Evolutionary conservation across 2,113 vertebrate species (phyloP).

Genomic region (Oreotragus oreotragus): DNA sequence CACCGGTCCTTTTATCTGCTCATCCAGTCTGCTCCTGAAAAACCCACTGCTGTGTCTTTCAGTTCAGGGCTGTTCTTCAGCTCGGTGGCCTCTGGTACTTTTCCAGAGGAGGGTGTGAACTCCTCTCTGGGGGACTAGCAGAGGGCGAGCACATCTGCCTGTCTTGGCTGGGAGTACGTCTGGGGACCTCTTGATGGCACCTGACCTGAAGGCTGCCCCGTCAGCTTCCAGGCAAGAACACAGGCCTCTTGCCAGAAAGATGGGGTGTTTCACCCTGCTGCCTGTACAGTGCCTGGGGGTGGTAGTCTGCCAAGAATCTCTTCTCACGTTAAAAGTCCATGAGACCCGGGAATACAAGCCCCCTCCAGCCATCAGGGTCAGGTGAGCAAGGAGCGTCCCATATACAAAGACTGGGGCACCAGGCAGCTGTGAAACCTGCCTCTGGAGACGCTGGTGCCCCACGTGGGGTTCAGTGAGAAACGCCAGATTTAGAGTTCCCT

Average conservation of each 20-base stretch:
- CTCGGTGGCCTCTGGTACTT: neutral
- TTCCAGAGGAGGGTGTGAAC: neutral
- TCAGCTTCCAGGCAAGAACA: neutral
- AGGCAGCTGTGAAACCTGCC: neutral
- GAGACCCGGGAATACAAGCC: neutral
- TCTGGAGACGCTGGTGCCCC: neutral
- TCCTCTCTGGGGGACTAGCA: neutral
- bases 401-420: neutral
- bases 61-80: neutral
- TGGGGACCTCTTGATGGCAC: rapidly evolving
- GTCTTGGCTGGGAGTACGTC: neutral
- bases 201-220: neutral
- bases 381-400: neutral
- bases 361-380: neutral
- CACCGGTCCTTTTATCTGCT: neutral
- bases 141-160: neutral
- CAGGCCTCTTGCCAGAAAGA: neutral
- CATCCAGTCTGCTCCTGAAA: neutral
- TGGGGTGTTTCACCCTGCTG: neutral
- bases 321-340: neutral
- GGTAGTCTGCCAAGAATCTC: neutral
- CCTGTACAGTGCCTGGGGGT: neutral
- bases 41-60: neutral
- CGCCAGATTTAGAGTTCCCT: neutral
- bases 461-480: neutral